Conservation (phyloP, 2,113 vertebrate species). For the Dolichotis patagonum region DNA sequence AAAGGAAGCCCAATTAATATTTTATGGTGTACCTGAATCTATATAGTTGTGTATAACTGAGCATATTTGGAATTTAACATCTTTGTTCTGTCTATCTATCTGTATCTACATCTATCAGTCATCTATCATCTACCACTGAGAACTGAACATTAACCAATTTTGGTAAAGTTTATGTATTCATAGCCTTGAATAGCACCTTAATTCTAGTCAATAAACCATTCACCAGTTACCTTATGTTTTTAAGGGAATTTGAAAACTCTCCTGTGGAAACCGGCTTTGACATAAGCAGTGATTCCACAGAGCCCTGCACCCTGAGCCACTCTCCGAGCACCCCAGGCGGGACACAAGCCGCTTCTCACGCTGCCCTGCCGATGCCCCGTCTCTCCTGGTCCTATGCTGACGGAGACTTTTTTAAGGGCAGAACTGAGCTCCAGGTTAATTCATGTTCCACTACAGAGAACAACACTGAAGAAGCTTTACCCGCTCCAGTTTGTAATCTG, state of each 20-base stretch:
- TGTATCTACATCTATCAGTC: not conserved
- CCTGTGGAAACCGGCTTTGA: conserved; percentile 51
- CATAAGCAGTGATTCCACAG: not conserved
- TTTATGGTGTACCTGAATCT: not conserved
- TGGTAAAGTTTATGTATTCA: not conserved
- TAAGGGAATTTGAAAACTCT: conserved; percentile 68
- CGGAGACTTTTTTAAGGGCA: conserved; percentile 53
- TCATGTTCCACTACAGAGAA: conserved; percentile 48
- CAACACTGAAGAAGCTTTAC: conserved; percentile 15
- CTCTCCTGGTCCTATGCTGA: conserved; percentile 63
- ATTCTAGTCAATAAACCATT: conserved; percentile 52
- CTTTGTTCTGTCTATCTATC: not conserved
- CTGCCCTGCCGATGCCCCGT: not conserved
- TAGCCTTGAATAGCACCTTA: conserved; percentile 49
- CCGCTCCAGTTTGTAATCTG: conserved; percentile 31
- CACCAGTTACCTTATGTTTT: conserved; percentile 59
- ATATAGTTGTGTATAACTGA: not conserved
- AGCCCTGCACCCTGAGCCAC: conserved; percentile 47
- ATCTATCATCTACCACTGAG: not conserved
- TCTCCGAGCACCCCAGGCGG: not conserved
- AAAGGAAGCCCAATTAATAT: not conserved
- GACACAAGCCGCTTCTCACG: not conserved
- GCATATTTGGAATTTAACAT: conserved; percentile 27
- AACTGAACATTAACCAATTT: conserved; percentile 19
- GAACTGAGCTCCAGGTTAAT: not conserved